These are phyloP conservation scores for Zaprionus obscuricornis DNA, from an alignment of 2,888 invertebrate species.

Conservation along the genomic window DNA sequence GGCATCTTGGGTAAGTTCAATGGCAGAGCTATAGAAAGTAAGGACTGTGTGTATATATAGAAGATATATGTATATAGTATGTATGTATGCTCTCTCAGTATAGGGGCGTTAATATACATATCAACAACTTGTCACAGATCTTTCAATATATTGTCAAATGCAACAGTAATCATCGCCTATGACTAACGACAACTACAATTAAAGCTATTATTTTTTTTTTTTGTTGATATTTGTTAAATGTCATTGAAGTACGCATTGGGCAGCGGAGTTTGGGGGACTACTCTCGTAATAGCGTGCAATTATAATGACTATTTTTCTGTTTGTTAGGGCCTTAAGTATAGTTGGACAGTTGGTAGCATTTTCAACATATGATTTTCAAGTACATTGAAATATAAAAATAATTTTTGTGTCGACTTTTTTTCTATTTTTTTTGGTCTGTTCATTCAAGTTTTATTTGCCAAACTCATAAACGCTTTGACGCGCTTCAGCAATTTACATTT, in stretches of 20 bases:
- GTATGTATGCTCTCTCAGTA: no score
- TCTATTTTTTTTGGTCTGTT: no score
- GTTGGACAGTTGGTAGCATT: constrained; percentile 31
- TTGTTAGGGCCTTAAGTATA: constrained; percentile 50
- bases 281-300: constrained; percentile 66
- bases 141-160: constrained; percentile 28
- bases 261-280: no score
- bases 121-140: not conserved
- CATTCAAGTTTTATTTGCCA: constrained; percentile 45
- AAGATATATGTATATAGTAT: no score
- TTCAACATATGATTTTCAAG: constrained; percentile 57
- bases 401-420: constrained; percentile 29
- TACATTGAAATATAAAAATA: constrained; percentile 45
- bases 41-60: not conserved
- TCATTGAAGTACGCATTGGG: constrained; percentile 55
- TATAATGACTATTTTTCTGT: constrained; percentile 52
- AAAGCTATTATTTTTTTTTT: constrained; percentile 20
- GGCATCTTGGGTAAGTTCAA: constrained; percentile 91
- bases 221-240: constrained; percentile 46
- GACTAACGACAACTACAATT: constrained; percentile 27
- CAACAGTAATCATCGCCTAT: constrained; percentile 41
- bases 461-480: constrained; percentile 65
- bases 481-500: constrained; percentile 68
- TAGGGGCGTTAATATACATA: no score
- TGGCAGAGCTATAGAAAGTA: not conserved